phyloP scores from a whole-genome alignment of 2,797 vertebrate species.

The Sternarchorhynchus goeldii region DNA sequence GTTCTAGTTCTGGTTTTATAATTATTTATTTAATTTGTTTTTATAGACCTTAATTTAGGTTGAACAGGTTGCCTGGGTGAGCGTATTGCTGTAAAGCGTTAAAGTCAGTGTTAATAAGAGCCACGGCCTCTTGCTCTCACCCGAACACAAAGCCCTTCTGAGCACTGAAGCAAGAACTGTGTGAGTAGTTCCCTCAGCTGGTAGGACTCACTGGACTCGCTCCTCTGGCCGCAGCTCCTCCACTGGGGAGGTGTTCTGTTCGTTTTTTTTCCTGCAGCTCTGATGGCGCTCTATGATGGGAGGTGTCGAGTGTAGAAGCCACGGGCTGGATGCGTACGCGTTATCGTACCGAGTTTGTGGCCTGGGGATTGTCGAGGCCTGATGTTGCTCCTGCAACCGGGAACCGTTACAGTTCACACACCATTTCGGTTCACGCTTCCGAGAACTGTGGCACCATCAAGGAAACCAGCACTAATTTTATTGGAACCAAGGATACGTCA shows the following conservation, averaged over 20 bases:
- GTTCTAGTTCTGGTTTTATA: no score
- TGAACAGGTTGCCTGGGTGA: neutral
- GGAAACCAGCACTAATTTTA: no score
- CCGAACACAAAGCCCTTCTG: neutral
- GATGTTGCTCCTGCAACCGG: no score
- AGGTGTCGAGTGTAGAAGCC: neutral
- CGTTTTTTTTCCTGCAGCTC: neutral
- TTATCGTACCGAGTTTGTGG: neutral
- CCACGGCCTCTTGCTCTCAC: neutral
- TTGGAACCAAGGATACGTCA: no score
- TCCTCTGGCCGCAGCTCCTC: no score
- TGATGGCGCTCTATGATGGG: neutral
- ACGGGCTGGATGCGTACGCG: neutral
- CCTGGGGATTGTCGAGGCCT: neutral
- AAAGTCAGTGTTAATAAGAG: slow-evolving; percentile 6
- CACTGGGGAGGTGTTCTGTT: neutral
- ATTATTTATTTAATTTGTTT: no score
- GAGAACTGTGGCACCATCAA: no score
- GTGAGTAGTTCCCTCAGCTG: no score
- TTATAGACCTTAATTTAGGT: neutral
- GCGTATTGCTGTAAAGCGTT: neutral
- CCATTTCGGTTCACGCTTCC: no score
- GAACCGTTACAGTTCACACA: no score
- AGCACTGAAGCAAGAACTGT: neutral
- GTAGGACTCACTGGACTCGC: no score